A percentile compares a stretch with the other conserved stretches of the same genome.
phyloP scores from a whole-genome alignment of 2,888 invertebrate genomes.

The Brachyptera putata region DNA sequence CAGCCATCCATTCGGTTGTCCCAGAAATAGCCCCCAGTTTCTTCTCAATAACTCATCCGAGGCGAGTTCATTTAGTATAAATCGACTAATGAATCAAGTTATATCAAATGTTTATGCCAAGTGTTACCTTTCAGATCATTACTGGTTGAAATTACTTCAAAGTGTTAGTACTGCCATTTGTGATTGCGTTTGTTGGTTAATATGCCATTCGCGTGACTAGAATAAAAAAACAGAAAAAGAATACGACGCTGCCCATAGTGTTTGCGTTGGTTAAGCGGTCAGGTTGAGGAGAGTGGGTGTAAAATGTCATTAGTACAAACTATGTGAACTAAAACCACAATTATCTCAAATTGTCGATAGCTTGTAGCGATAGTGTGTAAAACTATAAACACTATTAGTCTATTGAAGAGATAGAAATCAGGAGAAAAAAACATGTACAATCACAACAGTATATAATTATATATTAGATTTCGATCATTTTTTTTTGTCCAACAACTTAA shows the following conservation, averaged over 20 bases:
- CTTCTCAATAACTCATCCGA: no score
- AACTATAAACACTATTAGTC: constrained; percentile 14
- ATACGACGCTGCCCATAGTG: no score
- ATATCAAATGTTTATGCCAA: no score
- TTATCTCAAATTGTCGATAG: background rate
- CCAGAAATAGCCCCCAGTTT: no score
- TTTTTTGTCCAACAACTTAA: background rate
- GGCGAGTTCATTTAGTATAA: no score
- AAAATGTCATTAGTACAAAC: constrained; percentile 9
- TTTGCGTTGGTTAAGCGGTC: no score
- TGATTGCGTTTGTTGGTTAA: background rate
- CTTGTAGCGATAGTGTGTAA: constrained; percentile 1
- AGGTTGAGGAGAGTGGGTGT: background rate
- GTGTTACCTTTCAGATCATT: no score
- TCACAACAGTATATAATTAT: background rate
- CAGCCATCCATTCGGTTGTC: no score
- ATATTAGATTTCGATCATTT: background rate
- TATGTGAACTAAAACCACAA: constrained; percentile 16
- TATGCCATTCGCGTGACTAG: background rate
- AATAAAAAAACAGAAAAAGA: background rate
- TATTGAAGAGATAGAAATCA: constrained; percentile 17
- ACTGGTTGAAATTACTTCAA: no score
- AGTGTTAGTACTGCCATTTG: no score
- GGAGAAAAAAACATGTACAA: background rate
- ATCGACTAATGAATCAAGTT: no score